Conservation (phyloP, 2,888 invertebrate genomes). For the Pristionchus mayeri region DNA sequence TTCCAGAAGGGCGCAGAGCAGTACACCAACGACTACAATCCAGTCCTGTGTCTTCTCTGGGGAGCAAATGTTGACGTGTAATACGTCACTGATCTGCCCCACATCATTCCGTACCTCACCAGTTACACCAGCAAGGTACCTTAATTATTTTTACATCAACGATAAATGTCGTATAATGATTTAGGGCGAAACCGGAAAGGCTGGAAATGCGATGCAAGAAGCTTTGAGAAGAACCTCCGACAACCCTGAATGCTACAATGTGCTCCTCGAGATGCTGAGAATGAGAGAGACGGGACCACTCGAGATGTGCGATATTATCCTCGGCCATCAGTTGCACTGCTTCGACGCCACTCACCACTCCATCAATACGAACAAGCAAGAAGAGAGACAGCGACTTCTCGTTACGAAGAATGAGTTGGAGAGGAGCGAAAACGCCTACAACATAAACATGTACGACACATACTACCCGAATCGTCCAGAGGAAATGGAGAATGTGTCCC, state of each 20-base stretch:
- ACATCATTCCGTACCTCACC: conserved; percentile 42
- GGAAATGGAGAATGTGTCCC: not conserved
- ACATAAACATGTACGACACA: not conserved
- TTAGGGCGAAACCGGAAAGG: conserved; percentile 34
- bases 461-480: conserved; percentile 13
- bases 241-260: not conserved
- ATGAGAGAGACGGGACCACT: conserved; percentile 24
- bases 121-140: conserved; percentile 49
- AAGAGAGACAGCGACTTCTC: not conserved
- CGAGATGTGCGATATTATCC: not conserved
- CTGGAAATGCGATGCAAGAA: not conserved
- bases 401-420: no score
- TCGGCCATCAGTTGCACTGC: not conserved
- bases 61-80: conserved; percentile 44
- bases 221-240: not conserved
- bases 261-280: not conserved
- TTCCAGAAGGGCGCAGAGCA: not conserved
- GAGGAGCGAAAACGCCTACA: not conserved
- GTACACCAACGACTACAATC: conserved; percentile 49
- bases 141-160: no score
- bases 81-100: not conserved
- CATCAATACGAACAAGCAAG: not conserved
- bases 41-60: conserved; percentile 31
- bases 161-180: no score
- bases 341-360: not conserved